Base-by-base conservation (phyloP, 2,113 vertebrate species). In the Lophochroa leadbeateri region DNA sequence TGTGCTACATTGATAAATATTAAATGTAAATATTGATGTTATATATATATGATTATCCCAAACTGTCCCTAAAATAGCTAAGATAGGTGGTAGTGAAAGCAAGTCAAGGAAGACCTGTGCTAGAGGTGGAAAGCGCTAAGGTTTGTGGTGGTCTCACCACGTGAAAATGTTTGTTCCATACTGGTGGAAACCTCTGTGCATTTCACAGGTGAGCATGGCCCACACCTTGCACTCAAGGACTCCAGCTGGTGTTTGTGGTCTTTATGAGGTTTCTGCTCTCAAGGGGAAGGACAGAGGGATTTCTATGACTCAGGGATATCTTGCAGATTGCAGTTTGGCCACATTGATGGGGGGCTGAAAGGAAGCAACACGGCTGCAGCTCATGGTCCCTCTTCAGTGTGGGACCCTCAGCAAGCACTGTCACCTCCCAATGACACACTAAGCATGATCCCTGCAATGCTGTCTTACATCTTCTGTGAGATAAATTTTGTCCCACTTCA, bases 211-310 rank as follows among this genome's bases (percentile, higher is more conserved):
- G 33, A 41, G 9, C 46, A 25, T 17, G 35, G 21, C 35, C 57
- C 20, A 37, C 5, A 44, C 10, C 13, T 55, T 24, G 28, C 0
- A 0, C 29, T 18, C 6, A 13, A 23, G 25, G 21, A 61, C 25
- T 80, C 41, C 46, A 71, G 17, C 8, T 71, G 57, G 6, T 61
- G 41, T 43, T 41, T 13, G 1, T 27, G 24, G 21, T 25, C 35
- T 80, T 75, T 53, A 49, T 0, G 0, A 70, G 55, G 17, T 39
- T 20, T 75, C 21, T 61, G 6, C 27, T 70, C 20, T 57, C 53
- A 74, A 43, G 43, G 44, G 35, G 33, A 49, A 79, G 31, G 39
- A 61, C 33, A 70, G 37, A 80, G 21, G 29, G 50, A 49, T 8
- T 79, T 27, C 21, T 21, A 11, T 15, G 39, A 31, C 53, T 64